Conservation (phyloP, 2,113 vertebrate species). For the Girardinichthys multiradiatus region DNA sequence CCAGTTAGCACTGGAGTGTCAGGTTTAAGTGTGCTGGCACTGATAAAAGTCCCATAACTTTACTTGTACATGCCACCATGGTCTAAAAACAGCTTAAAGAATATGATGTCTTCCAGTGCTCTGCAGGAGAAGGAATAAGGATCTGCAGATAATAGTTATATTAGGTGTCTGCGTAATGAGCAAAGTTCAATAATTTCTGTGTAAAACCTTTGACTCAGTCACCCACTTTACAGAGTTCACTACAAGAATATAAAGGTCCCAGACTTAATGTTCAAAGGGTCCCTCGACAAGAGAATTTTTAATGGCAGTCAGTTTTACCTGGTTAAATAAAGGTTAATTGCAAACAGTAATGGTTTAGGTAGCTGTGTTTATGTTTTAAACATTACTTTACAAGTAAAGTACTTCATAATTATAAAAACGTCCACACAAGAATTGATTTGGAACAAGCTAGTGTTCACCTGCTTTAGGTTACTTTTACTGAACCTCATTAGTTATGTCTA, state of each 20-base stretch:
- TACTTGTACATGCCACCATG: slow-evolving; percentile 39
- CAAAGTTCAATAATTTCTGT: slow-evolving; percentile 30
- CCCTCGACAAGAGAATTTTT: neutral
- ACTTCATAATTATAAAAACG: neutral
- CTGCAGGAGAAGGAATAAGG: slow-evolving; percentile 30
- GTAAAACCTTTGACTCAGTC: neutral
- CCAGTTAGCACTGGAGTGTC: slow-evolving; percentile 43
- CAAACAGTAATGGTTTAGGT: neutral
- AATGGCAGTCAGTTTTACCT: neutral
- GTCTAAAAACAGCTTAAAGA: slow-evolving; percentile 62
- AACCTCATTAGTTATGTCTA: no score
- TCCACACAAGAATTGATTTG: neutral
- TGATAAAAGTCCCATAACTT: slow-evolving; percentile 54
- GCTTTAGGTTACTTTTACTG: no score
- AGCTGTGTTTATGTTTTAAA: neutral
- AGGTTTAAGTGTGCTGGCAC: slow-evolving; percentile 27
- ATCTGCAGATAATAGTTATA: slow-evolving; percentile 32
- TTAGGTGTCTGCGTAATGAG: slow-evolving; percentile 28
- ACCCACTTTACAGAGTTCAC: neutral
- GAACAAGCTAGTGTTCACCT: no score
- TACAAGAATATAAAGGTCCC: no score
- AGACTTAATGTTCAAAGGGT: neutral
- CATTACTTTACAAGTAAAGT: neutral
- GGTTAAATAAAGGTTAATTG: neutral
- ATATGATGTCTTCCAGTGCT: slow-evolving; percentile 18